A percentile compares a stretch with the other conserved stretches of the same genome.
Evolutionary conservation across 2,797 vertebrate genomes (phyloP).

Genomic region (Tarsius wallacei): DNA sequence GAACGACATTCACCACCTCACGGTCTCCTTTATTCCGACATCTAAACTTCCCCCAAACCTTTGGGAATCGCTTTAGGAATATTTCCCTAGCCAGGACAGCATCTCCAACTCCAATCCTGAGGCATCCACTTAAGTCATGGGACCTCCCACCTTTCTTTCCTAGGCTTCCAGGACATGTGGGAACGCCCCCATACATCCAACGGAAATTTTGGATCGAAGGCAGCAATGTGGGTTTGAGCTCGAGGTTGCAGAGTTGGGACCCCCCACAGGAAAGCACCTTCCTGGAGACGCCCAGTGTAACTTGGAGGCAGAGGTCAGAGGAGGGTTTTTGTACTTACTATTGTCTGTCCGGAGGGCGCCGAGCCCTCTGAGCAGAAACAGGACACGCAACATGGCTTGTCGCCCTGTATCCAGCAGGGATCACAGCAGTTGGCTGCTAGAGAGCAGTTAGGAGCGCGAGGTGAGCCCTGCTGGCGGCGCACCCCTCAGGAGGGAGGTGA

Average conservation of each 20-base stretch:
- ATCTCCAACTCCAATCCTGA: not conserved
- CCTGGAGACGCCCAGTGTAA: not conserved
- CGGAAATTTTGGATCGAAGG: not conserved
- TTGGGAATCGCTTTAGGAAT: too few relatives aligned
- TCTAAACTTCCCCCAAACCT: too few relatives aligned
- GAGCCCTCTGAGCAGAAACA: constrained; percentile 61
- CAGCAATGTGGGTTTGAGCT: not conserved
- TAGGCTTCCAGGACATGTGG: not conserved
- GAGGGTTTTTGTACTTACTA: not conserved
- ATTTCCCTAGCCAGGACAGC: too few relatives aligned
- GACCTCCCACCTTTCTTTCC: not conserved
- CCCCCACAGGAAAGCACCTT: not conserved
- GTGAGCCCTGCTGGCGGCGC: too few relatives aligned
- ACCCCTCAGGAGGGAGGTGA: not conserved
- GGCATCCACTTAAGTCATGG: not conserved
- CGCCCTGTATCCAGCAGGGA: not conserved
- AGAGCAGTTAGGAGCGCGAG: constrained; percentile 74
- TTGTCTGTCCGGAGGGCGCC: rapidly evolving
- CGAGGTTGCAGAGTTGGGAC: too few relatives aligned
- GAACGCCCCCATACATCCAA: not conserved
- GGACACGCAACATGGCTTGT: constrained; percentile 59
- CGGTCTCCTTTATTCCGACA: not conserved
- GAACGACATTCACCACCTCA: not conserved
- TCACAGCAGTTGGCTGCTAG: constrained; percentile 30
- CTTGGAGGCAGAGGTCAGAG: not conserved